Base-by-base conservation (phyloP, 92 coral and sea anemone genomes). In the Phenganax subtilis region DNA sequence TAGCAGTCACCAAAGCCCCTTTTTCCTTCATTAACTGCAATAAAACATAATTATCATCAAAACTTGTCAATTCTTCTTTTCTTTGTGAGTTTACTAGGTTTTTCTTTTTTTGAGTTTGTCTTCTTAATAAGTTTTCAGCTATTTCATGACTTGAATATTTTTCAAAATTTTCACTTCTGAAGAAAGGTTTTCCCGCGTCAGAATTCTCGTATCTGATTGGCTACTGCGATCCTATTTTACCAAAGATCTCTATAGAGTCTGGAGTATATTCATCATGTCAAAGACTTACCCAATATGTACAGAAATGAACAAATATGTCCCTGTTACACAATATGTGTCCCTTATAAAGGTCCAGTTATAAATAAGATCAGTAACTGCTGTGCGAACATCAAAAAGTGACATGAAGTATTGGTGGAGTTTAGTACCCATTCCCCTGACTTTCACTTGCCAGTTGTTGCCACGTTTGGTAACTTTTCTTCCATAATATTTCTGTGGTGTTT, bases 381-480 rank as follows among this genome's bases (percentile, higher is more conserved):
- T 37, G 47, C 47, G 5, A 37, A 37, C 5, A 5, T 37, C 3
- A 37, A 37, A 37, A 37, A 37, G 47, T 37, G 47, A 75, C 80
- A 55, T 75, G 80, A 75, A 56, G 80, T 75, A 56, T 56, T 14
- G 14, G 0, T 30, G 12, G 12, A 27, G 12, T 56, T 11, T 76
- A 12, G 81, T 76, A 44, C 71, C 81, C 81, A 76, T 27, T 57
- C 25, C 81, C 28, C 71, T 28, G 30, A 37, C 30, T 76, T 27
- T 76, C 81, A 60, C 47, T 37, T 37, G 25, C 25, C 25, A 20
- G 25, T 37, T 31, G 69, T 68, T 76, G 81, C 70, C 81, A 76
- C 81, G 81, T 76, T 69, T 68, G 81, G 55, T 20, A 20, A 20
- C 25, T 20, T 20, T 20, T 20, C 25, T 37, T 37, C 47, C 47